These are phyloP conservation scores for Telmatochromis brichardi DNA, from an alignment of 2,113 vertebrate genomes.

Conservation along the genomic window DNA sequence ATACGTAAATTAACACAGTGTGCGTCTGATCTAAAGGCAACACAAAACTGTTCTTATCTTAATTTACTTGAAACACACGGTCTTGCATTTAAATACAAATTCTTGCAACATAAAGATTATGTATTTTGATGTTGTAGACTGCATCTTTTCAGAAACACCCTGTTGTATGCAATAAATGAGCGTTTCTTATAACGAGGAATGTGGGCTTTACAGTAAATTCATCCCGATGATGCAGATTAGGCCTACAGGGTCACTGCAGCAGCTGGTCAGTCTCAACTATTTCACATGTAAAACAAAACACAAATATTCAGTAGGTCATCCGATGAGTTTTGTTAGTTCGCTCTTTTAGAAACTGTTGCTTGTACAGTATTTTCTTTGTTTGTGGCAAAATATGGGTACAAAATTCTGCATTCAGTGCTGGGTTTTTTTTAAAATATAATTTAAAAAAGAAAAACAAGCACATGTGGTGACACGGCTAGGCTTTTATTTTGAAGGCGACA, in stretches of 20 bases:
- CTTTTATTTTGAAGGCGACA: slow-evolving; percentile 40
- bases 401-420: neutral
- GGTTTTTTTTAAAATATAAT: neutral
- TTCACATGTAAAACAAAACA: neutral
- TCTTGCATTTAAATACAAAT: neutral
- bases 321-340: accelerated
- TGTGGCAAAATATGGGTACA: neutral
- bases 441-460: neutral
- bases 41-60: neutral
- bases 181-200: neutral
- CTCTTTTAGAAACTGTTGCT: neutral
- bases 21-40: neutral
- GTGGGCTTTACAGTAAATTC: neutral
- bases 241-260: neutral
- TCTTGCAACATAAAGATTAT: accelerated
- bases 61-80: neutral
- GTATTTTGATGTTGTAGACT: neutral
- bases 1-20: neutral
- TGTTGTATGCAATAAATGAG: neutral
- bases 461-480: neutral
- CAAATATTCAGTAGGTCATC: neutral
- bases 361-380: neutral
- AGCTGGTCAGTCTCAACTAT: neutral
- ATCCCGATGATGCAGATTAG: neutral
- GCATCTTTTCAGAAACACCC: neutral